Base-by-base conservation (phyloP, 1,140 invertebrate species). In the Nasonia giraulti region DNA sequence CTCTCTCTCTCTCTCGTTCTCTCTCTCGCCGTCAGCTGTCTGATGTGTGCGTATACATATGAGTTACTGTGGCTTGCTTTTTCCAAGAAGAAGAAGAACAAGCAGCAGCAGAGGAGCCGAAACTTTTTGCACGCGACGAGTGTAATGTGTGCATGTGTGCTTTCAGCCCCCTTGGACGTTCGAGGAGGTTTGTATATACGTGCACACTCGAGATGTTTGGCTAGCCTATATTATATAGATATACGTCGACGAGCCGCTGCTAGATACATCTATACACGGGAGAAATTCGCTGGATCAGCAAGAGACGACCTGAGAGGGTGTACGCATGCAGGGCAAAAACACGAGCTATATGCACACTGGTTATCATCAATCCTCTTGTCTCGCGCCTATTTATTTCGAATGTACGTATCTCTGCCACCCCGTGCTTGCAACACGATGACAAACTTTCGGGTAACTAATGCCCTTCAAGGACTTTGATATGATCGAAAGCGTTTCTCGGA, bases 1-100 rank as follows among this genome's bases (percentile, higher is more conserved):
- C 74, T 37, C 74, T 76, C n/a, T 76, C 20, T 44, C 37, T 76
- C 74, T 76, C 74, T 33, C 74, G 0, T 37, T 37, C 12, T 74
- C 74, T 74, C 74, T 33, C 27, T 27, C 27, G 17, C 0, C 27
- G 8, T 71, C 68, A 31, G 14, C 68, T 71, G 68, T 71, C 27
- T 6, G 68, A n/a, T 71, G 68, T 0, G 27, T 27, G 66, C 7
- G 20, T 68, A 14, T 37, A 37, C 33, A 62, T 37, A 37, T 71
- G 68, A 71, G 27, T 33, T 27, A 31, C 68, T 33, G 6, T 6
- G 55, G 17, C n/a, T 62, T 62, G 17, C 1, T 62, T 62, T 62
- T 17, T 62, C n/a, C 33, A 62, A n/a, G 55, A 37, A 37, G 40
- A 62, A 62, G 55, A 62, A n/a, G 55, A 62, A 27, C 27, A 27